Base-by-base conservation (phyloP, 2,888 invertebrate species). In the Eumerus sabulonum region DNA sequence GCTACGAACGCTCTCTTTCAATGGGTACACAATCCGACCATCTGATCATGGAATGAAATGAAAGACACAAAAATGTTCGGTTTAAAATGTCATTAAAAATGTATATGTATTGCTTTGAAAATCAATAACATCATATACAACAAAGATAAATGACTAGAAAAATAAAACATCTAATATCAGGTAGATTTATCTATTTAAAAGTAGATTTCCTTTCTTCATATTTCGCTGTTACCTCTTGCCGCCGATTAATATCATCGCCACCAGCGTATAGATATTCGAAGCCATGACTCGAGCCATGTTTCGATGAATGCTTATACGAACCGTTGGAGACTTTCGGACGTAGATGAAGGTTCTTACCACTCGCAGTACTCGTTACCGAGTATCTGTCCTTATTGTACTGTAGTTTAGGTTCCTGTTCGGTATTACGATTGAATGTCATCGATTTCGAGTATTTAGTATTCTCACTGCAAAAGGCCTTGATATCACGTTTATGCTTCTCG, bases 401-500 rank as follows among this genome's bases (percentile, higher is more conserved):
- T 12, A 50, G 62, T 1, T 62, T 45, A 1, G 36, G 4, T 14
- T n/a, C 7, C 12, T 2, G 44, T 38, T 76, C 56, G 11, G 54
- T 2, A 38, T 51, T 60, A 12, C 51, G 57, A 50, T 63, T 62
- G n/a, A 60, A 16, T 36, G 35, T 57, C 36, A 19, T 19, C 14
- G 38, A 36, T 36, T 67, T 72, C 0, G 67, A 63, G 16, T 63
- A 16, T 48, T 62, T 77, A 1, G 42, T 44, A 18, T 68, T 84
- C 56, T 84, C 85, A 18, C 76, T 83, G 42, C 85, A 85, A 82
- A 85, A 84, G 12, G 83, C 82, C 62, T 85, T 85, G 0, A 86
- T 85, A 72, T 86, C 86, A 53, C 82, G 83, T 73, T 86, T 86
- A 68, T 86, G 86, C 53, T 84, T 83, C 73, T 85, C 84, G 54